A percentile compares a stretch with the other conserved stretches of the same genome.
Evolutionary conservation across 2,888 invertebrate genomes (phyloP).

Genomic region (Sinopyrophorus schimmeli): DNA sequence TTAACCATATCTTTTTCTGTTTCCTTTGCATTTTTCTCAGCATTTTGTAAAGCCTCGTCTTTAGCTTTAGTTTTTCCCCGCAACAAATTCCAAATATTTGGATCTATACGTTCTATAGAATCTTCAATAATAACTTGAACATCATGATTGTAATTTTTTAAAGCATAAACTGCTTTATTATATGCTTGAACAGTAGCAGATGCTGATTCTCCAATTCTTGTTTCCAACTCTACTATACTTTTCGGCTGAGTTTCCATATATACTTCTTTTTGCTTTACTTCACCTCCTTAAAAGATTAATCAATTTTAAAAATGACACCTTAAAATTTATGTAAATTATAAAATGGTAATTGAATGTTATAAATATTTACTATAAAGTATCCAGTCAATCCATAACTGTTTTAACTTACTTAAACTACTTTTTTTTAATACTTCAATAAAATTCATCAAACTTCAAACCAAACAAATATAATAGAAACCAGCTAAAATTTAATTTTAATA

Average conservation of each 20-base stretch:
- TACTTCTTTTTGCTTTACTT: constrained; percentile 43
- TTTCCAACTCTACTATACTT: constrained; percentile 61
- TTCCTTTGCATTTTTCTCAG: constrained; percentile 61
- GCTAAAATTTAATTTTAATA: too few species aligned
- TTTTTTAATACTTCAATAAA: too few species aligned
- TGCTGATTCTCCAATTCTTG: constrained; percentile 60
- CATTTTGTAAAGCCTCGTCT: constrained; percentile 59
- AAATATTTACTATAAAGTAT: too few species aligned
- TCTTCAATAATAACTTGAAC: constrained; percentile 64
- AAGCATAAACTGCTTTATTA: constrained; percentile 63
- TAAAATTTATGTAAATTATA: constrained; percentile 1
- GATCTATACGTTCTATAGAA: constrained; percentile 64
- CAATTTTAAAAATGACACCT: background rate
- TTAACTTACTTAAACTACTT: too few species aligned
- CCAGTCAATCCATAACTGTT: too few species aligned
- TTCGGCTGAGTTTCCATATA: constrained; percentile 53
- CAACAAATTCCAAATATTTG: constrained; percentile 60
- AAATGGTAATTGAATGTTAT: background rate
- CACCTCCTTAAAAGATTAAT: too few species aligned
- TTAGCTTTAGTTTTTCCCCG: constrained; percentile 64
- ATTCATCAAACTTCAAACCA: too few species aligned
- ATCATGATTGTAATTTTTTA: constrained; percentile 62
- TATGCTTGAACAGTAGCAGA: constrained; percentile 70
- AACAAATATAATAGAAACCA: too few species aligned
- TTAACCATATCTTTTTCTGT: constrained; percentile 51